Percentiles rank a stretch among this genome's conserved stretches.
phyloP scores from a whole-genome alignment of 2,888 invertebrate species.

The Drosophila longiperda region DNA sequence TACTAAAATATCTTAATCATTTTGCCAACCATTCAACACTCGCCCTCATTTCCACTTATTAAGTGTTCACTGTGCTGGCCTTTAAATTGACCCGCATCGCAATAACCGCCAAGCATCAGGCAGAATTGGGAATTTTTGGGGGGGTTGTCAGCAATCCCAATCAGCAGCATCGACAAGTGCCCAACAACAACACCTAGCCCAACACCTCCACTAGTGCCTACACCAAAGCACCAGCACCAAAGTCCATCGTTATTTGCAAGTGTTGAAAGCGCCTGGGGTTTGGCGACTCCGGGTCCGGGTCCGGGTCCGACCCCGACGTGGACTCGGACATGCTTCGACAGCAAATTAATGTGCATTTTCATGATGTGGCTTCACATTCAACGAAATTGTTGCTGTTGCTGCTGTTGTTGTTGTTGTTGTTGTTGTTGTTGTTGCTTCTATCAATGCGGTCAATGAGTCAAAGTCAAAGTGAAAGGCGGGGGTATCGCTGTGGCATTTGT shows the following conservation, averaged over 20 bases:
- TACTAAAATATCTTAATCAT: not conserved
- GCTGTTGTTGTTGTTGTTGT: not conserved
- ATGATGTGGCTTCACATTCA: slow-evolving; percentile 15
- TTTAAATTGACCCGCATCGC: slow-evolving; percentile 15
- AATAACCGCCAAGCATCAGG: not conserved
- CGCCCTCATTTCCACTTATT: not conserved
- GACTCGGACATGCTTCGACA: slow-evolving; percentile 58
- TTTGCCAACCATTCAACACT: not conserved
- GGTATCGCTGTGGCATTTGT: slow-evolving; percentile 37
- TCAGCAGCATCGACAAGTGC: slow-evolving; percentile 19
- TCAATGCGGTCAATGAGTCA: slow-evolving; percentile 40
- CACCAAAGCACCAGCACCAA: slow-evolving; percentile 9
- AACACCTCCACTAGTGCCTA: not conserved
- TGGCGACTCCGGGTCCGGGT: slow-evolving; percentile 48
- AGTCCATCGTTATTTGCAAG: slow-evolving; percentile 42
- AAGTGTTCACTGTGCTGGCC: not conserved
- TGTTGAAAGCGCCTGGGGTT: slow-evolving; percentile 49
- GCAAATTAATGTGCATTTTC: slow-evolving; percentile 66
- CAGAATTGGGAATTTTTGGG: not conserved
- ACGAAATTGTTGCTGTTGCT: not conserved
- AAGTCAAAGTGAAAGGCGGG: slow-evolving; percentile 17
- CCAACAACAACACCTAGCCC: slow-evolving; percentile 19
- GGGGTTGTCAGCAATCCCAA: not conserved
- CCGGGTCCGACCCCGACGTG: no score
- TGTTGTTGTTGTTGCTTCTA: slow-evolving; percentile 8